Percentiles rank a stretch among this genome's conserved stretches.
phyloP scores from a whole-genome alignment of 2,113 vertebrate species.

The Equus przewalskii region DNA sequence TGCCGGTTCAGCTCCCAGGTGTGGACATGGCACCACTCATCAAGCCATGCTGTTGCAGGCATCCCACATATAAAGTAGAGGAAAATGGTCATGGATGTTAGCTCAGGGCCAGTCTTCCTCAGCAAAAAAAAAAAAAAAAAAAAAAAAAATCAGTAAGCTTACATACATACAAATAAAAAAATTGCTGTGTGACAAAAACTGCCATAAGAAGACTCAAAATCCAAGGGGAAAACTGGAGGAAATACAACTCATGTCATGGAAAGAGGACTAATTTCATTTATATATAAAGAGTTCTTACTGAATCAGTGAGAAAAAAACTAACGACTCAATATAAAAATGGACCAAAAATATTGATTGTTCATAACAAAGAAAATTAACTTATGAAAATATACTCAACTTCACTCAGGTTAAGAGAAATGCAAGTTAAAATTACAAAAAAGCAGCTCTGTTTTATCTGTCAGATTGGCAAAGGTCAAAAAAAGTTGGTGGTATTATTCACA shows the following conservation, averaged over 20 bases:
- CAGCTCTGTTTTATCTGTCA: background rate
- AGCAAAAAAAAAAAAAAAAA: too few species aligned
- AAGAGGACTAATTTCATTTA: background rate
- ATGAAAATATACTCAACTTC: background rate
- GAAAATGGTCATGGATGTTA: too few species aligned
- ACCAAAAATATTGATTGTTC: background rate
- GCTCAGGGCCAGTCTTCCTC: too few species aligned
- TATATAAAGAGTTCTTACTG: background rate
- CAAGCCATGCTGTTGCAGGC: too few species aligned
- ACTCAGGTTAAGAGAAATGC: background rate
- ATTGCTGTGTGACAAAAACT: background rate
- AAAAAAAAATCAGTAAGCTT: background rate
- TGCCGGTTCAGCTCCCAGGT: too few species aligned
- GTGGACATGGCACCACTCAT: too few species aligned
- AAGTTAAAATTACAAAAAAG: background rate
- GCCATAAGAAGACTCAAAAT: background rate
- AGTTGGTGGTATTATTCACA: too few species aligned
- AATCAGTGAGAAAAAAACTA: background rate
- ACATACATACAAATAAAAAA: background rate
- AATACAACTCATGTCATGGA: background rate
- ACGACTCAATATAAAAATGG: background rate
- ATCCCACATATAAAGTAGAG: too few species aligned
- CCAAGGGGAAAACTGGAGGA: background rate
- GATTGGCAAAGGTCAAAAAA: background rate
- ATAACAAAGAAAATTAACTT: constrained; percentile 10